phyloP scores from a whole-genome alignment of 2,113 vertebrate species.

The Brevimyrus niger region DNA sequence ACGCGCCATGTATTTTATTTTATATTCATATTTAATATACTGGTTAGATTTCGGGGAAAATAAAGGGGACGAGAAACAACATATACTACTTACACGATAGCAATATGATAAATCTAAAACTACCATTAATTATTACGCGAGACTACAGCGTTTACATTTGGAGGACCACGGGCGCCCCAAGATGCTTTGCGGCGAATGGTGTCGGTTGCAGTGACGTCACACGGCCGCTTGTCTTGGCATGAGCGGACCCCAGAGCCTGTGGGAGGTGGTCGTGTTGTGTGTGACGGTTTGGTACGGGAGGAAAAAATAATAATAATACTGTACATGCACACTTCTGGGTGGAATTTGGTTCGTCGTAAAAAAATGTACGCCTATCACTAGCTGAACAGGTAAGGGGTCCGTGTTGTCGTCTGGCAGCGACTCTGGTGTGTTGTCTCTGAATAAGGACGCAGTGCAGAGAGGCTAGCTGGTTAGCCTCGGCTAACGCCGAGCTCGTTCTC shows the following conservation, averaged over 20 bases:
- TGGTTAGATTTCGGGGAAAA: no score
- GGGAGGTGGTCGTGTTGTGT: slow-evolving; percentile 39
- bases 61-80: neutral
- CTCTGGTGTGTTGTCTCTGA: slow-evolving; percentile 32
- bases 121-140: neutral
- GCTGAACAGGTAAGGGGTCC: slow-evolving; percentile 42
- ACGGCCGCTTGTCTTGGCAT: slow-evolving; percentile 20
- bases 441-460: slow-evolving; percentile 26
- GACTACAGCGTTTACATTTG: neutral
- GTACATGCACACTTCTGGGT: neutral
- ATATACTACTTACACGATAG: neutral
- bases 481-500: neutral
- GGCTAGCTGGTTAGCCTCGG: neutral
- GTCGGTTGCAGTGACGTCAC: slow-evolving; percentile 54
- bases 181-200: slow-evolving; percentile 28
- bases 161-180: slow-evolving; percentile 10
- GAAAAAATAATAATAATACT: neutral
- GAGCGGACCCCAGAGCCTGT: slow-evolving; percentile 28
- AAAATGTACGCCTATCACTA: slow-evolving; percentile 8
- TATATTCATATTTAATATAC: neutral
- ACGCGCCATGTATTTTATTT: neutral
- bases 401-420: neutral
- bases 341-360: neutral
- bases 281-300: neutral
- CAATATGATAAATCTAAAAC: neutral